Evolutionary conservation across 1,140 invertebrate species (phyloP), one percentile per base, ranked within the genome.

Genomic region (Pectinophora gossypiella): DNA sequence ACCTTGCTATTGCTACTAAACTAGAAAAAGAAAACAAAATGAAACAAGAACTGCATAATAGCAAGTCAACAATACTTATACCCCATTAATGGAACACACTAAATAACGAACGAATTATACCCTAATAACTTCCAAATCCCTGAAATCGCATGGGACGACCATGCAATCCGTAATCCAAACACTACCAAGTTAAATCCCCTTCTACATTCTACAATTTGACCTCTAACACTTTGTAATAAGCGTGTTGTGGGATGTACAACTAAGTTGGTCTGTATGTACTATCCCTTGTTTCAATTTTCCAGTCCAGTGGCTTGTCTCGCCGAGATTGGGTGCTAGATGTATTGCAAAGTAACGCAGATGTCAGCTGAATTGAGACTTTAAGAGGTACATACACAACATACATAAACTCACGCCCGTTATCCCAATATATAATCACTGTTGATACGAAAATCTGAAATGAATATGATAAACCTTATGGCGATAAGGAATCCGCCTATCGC

Each of bases 201-300:
- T 40, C n/a, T 9, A 32, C 9, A n/a, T 15, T 40, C 3, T 32
- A 21, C 46, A 19, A 56, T 43, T 44, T 55, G 19, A 7, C 51
- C 46, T 42, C 56, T 68, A 59, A 22, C 19, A 9, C 45, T 50
- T 19, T 0, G 7, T 0, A 43, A 48, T 56, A 59, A 22, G 12
- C 36, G 0, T 32, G n/a, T 40, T 50, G 27, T 2, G 0, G 9
- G 13, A n/a, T 49, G 56, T 38, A 49, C 15, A 19, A 18, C 38
- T 36, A 44, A 16, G 16, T 48, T 51, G 20, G 57, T n/a, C n/a
- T 54, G 0, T 7, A 40, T 6, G 36, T 40, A 7, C 27, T 1
- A 15, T 49, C 75, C 78, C 79, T 78, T 73, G 77, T 86, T 81
- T 73, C 77, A 84, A 86, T 86, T 86, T 84, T 83, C 83, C 77